Conservation (phyloP, 1,140 invertebrate species). For the Sminthurides bifidus region DNA sequence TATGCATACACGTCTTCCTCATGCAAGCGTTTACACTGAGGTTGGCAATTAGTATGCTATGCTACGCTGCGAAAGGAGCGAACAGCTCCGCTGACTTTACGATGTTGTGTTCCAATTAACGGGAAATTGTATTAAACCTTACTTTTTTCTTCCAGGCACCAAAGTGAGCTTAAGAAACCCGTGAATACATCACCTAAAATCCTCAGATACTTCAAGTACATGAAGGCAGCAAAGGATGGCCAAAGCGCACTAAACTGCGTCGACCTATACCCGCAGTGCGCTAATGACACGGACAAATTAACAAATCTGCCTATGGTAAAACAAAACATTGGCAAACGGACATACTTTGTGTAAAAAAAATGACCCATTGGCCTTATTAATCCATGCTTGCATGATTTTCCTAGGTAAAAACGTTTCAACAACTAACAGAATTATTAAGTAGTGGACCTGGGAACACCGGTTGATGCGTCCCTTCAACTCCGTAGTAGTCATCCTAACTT, state of each 20-base stretch:
- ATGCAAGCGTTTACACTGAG: too few relatives aligned
- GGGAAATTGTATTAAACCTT: background rate
- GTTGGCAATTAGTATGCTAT: too few relatives aligned
- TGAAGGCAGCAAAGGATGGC: slow-evolving; percentile 73
- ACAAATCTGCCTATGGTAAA: slow-evolving; percentile 31
- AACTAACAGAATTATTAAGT: slow-evolving; percentile 29
- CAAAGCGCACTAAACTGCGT: slow-evolving; percentile 62
- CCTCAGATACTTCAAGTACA: slow-evolving; percentile 70
- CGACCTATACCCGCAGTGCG: slow-evolving; percentile 53
- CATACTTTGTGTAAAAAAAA: background rate
- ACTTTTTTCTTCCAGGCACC: slow-evolving; percentile 46
- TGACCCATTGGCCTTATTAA: background rate
- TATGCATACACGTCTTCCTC: too few relatives aligned
- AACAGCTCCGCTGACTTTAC: too few relatives aligned
- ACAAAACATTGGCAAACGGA: background rate
- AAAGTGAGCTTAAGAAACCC: slow-evolving; percentile 68
- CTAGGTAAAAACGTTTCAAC: slow-evolving; percentile 30
- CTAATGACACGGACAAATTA: slow-evolving; percentile 42
- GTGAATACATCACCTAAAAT: slow-evolving; percentile 70
- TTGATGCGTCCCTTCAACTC: too few relatives aligned
- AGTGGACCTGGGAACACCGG: too few relatives aligned
- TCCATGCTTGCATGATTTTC: background rate
- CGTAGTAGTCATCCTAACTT: too few relatives aligned
- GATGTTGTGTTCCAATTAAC: background rate
- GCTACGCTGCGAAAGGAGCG: too few relatives aligned